Conservation (phyloP, 2,888 invertebrate genomes). For the Xylota sylvarum region DNA sequence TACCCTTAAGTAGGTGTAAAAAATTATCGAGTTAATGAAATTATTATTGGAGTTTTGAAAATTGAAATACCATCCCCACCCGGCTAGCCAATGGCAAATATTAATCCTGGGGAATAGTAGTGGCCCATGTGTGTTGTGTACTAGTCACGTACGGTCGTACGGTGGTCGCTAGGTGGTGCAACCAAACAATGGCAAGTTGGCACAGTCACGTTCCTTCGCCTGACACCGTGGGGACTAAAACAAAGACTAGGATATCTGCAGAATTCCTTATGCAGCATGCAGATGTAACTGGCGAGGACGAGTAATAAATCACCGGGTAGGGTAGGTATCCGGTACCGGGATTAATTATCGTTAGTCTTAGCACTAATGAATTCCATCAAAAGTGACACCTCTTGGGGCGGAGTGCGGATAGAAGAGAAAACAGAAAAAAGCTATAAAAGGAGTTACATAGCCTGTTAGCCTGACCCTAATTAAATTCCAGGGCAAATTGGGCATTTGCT, state of each 20-base stretch:
- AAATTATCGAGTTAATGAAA: slow-evolving; percentile 58
- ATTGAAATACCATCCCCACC: slow-evolving; percentile 18
- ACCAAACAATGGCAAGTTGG: slow-evolving; percentile 68
- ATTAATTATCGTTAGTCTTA: slow-evolving; percentile 44
- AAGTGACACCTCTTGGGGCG: slow-evolving; percentile 9
- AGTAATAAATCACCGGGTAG: slow-evolving; percentile 61
- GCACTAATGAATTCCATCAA: slow-evolving; percentile 8
- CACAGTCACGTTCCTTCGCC: slow-evolving; percentile 63
- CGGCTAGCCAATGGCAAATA: slow-evolving; percentile 60
- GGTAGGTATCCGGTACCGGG: slow-evolving; percentile 18
- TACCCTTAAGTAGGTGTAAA: slow-evolving; percentile 57
- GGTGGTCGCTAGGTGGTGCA: slow-evolving; percentile 60
- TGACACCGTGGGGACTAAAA: slow-evolving; percentile 32
- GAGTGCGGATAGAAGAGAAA: background rate
- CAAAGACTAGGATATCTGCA: slow-evolving; percentile 69
- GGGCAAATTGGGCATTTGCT: slow-evolving; percentile 34
- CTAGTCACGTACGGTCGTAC: slow-evolving; percentile 54
- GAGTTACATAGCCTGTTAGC: slow-evolving; percentile 8
- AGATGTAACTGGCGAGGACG: slow-evolving; percentile 53
- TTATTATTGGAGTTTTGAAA: slow-evolving; percentile 25
- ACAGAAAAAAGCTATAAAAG: background rate
- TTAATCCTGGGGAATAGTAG: slow-evolving; percentile 52
- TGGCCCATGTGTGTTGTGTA: background rate
- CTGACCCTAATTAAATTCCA: slow-evolving; percentile 56
- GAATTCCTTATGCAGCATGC: slow-evolving; percentile 67